These are phyloP conservation scores for Drosophila percnosoma DNA, from an alignment of 2,888 invertebrate species.

Conservation along the genomic window DNA sequence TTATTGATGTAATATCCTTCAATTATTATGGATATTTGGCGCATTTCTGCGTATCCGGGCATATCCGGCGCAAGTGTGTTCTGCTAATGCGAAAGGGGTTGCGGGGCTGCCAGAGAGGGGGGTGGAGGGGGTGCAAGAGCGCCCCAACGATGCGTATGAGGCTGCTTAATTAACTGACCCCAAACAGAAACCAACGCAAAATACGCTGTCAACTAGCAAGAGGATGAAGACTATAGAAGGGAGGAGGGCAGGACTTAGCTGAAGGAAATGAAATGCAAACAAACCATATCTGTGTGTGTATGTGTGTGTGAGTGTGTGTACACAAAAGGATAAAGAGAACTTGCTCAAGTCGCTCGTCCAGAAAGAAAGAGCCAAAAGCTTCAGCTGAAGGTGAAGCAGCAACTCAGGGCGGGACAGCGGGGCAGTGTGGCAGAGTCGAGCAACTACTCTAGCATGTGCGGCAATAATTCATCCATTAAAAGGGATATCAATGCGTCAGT, in stretches of 20 bases:
- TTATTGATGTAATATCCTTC: conserved; percentile 83
- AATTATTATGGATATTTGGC: conserved; percentile 83
- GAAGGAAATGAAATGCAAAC: conserved; percentile 79
- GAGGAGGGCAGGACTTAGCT: conserved; percentile 24
- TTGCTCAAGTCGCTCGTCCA: conserved; percentile 12
- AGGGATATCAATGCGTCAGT: conserved; percentile 82
- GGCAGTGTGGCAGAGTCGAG: conserved; percentile 24
- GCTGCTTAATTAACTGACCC: conserved; percentile 76
- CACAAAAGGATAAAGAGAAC: conserved; percentile 59
- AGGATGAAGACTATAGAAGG: neutral
- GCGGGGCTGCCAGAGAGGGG: neutral
- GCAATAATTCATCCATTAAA: conserved; percentile 84
- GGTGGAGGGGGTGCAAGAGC: neutral
- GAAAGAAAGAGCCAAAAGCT: conserved; percentile 41
- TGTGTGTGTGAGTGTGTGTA: conserved; percentile 24
- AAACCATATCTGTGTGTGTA: conserved; percentile 46
- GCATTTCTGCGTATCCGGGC: conserved; percentile 63
- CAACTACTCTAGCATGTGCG: conserved; percentile 84
- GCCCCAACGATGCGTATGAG: conserved; percentile 29
- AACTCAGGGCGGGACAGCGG: neutral
- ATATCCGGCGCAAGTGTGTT: conserved; percentile 16
- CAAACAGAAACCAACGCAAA: conserved; percentile 27
- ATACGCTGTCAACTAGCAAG: conserved; percentile 55
- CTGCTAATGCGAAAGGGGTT: conserved; percentile 46
- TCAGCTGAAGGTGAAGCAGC: conserved; percentile 10